Percentiles rank a stretch among this genome's conserved stretches.
Evolutionary conservation across 2,797 vertebrate species (phyloP).

Genomic region (Tapera naevia): DNA sequence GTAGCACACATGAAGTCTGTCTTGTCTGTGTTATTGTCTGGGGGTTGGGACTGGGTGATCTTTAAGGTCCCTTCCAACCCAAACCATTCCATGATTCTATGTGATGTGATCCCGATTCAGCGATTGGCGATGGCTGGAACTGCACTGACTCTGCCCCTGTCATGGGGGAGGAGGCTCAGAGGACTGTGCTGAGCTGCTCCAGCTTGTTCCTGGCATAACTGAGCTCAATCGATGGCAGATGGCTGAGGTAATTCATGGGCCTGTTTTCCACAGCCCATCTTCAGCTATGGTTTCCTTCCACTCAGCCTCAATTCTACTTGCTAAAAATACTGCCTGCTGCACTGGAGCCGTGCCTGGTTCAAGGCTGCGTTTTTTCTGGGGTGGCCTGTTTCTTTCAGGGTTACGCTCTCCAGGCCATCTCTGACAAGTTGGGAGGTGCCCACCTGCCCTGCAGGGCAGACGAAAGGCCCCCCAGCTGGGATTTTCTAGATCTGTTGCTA

Average conservation of each 20-base stretch:
- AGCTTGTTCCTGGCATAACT: not conserved
- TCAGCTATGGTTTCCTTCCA: not conserved
- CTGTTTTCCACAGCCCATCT: not conserved
- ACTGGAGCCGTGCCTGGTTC: not conserved
- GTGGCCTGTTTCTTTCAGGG: not conserved
- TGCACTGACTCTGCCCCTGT: accelerated
- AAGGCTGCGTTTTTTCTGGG: not conserved
- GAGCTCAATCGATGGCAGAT: not conserved
- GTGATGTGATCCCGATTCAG: not conserved
- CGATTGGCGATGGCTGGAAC: accelerated
- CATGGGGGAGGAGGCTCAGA: not conserved
- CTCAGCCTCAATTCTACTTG: not conserved
- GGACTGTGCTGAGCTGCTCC: not conserved
- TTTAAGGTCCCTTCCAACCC: too few relatives aligned
- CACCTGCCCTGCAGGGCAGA: not conserved
- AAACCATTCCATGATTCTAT: too few relatives aligned
- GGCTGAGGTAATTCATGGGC: not conserved
- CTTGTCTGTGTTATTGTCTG: too few relatives aligned
- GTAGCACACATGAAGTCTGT: not conserved
- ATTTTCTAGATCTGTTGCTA: not conserved
- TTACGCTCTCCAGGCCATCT: accelerated
- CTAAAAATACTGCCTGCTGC: accelerated
- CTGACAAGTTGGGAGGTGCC: not conserved
- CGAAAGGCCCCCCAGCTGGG: accelerated
- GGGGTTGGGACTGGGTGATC: too few relatives aligned